These are phyloP conservation scores for Rhynchonycteris naso DNA, from an alignment of 2,797 vertebrate genomes.

Conservation along the genomic window DNA sequence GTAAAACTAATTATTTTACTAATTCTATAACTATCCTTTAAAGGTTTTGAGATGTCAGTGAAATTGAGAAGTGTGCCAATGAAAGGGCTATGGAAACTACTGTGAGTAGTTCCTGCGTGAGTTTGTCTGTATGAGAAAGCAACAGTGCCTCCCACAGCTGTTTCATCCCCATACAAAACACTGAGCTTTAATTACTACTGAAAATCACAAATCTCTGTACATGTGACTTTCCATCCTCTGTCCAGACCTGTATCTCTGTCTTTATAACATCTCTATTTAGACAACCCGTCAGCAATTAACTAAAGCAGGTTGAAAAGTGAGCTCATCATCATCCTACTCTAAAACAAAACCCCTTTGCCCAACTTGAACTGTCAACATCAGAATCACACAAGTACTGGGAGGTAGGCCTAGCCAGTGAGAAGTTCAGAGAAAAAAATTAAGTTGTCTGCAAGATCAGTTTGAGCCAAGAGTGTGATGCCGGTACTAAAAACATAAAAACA, in stretches of 20 bases:
- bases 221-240: slow-evolving; percentile 33
- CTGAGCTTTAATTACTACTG: slow-evolving; percentile 48
- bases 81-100: background rate
- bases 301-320: slow-evolving; percentile 32
- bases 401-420: background rate
- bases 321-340: background rate
- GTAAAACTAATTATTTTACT: slow-evolving; percentile 27
- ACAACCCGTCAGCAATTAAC: slow-evolving; percentile 22
- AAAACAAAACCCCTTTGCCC: background rate
- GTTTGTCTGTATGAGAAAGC: slow-evolving; percentile 23
- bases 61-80: background rate
- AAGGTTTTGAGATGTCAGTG: background rate
- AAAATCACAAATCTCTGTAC: slow-evolving; percentile 44
- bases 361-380: background rate
- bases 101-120: background rate
- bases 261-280: slow-evolving; percentile 46
- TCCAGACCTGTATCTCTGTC: background rate
- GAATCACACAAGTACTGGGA: background rate
- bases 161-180: slow-evolving; percentile 52
- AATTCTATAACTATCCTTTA: background rate
- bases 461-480: background rate
- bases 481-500: background rate
- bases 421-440: slow-evolving; percentile 8
- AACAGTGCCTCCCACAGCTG: background rate
- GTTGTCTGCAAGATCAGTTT: background rate